phyloP scores from a whole-genome alignment of 2,113 vertebrate genomes.

The Gavialis gangeticus region DNA sequence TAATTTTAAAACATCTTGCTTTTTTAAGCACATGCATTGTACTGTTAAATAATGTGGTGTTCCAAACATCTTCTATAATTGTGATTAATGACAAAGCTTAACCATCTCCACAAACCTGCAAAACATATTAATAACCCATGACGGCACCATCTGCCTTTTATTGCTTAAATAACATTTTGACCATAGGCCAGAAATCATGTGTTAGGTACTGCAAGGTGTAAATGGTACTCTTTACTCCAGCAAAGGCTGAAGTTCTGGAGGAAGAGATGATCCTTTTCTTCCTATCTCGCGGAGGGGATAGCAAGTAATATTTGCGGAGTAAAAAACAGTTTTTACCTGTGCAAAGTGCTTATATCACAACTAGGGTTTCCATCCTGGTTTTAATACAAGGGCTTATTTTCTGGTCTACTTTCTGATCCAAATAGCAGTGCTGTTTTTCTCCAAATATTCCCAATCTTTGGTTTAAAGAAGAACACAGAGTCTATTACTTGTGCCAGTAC shows the following conservation, averaged over 20 bases:
- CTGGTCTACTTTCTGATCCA: background rate
- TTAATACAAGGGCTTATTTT: background rate
- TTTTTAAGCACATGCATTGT: background rate
- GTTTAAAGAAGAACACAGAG: background rate
- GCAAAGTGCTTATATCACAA: background rate
- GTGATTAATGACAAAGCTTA: background rate
- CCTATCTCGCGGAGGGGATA: background rate
- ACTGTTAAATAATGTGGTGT: background rate
- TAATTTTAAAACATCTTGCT: background rate
- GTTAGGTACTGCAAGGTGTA: background rate
- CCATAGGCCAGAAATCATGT: background rate
- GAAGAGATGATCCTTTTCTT: background rate
- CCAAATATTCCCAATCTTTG: background rate
- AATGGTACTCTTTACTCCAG: background rate
- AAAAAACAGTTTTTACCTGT: background rate
- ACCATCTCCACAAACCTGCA: background rate
- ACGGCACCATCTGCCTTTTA: accelerated
- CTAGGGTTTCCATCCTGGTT: background rate
- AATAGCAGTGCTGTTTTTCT: background rate
- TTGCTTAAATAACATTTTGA: background rate
- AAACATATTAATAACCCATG: background rate
- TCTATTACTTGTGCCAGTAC: background rate
- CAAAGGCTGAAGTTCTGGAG: background rate
- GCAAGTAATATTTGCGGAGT: background rate
- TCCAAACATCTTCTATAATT: background rate